Evolutionary conservation across 2,113 vertebrate species (phyloP), one percentile per base, ranked within the genome.

Genomic region (Sitta europaea): DNA sequence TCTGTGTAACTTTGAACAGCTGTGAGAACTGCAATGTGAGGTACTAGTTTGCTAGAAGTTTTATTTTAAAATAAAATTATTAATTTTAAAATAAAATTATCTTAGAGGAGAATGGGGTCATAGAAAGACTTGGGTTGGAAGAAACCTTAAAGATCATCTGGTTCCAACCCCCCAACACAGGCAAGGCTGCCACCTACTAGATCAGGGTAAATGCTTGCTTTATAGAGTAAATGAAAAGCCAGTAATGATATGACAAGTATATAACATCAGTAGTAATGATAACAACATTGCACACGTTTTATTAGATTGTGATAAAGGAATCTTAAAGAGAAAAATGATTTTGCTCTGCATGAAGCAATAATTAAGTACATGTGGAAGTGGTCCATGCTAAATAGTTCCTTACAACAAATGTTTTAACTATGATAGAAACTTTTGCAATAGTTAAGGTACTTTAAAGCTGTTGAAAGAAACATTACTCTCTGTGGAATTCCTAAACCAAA

Each of bases 81-180:
- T n/a, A n/a, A 58, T 38, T 66, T 27, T 42, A 40, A 80, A 76
- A 45, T 54, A 50, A 59, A 72, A 70, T 73, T 68, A 25, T 57
- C 42, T 80, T 80, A 35, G 5, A 45, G 45, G 57, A 85, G 29
- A 86, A 76, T 35, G 16, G 10, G 17, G 20, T 79, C 31, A 48
- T 19, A 59, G 38, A 31, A 67, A n/a, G 38, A 7, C 38, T 74
- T 53, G 29, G 29, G 16, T 67, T 59, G 38, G 61, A 59, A 47
- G 38, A 19, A 67, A 40, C n/a, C 13, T 29, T 45, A 25, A 66
- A 74, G 13, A 47, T 35, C 9, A 22, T 27, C 20, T 59, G 31
- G 3, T 82, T 82, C 38, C n/a, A 67, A 10, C 6, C 9, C 23
- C 42, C 11, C 1, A 1, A 4, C 7, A 45, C 1, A 67, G n/a